These are phyloP conservation scores for Protaetia brevitarsis DNA, from an alignment of 1,140 invertebrate genomes.

Conservation along the genomic window DNA sequence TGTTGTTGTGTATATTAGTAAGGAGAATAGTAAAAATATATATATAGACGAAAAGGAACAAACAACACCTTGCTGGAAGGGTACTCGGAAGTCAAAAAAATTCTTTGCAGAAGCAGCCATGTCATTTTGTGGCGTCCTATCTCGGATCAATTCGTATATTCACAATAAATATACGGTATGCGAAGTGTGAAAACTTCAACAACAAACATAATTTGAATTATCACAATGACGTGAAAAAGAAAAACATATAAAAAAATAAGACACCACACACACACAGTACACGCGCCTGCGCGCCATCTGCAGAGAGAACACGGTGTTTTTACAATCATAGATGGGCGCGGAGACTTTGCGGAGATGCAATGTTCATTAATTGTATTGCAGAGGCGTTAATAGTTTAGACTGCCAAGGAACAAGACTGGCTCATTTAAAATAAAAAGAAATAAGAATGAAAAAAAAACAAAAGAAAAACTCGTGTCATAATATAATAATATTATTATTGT, in stretches of 20 bases:
- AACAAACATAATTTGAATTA: too few relatives aligned
- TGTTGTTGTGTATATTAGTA: neutral
- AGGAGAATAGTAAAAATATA: neutral
- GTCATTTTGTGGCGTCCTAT: constrained; percentile 2
- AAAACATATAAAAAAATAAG: neutral
- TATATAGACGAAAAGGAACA: neutral
- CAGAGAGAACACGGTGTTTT: constrained; percentile 18
- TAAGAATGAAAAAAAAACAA: neutral
- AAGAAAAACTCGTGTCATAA: constrained; percentile 39
- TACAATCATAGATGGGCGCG: constrained; percentile 28
- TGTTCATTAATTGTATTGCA: too few relatives aligned
- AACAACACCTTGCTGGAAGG: constrained; percentile 43
- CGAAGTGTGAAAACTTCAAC: too few relatives aligned
- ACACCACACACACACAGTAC: neutral
- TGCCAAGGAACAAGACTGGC: constrained; percentile 41
- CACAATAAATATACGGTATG: neutral
- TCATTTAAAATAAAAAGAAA: constrained; percentile 37
- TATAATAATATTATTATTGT: constrained; percentile 40
- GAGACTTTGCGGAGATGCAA: constrained; percentile 41
- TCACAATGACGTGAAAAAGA: too few relatives aligned
- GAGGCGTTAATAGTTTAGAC: constrained; percentile 34
- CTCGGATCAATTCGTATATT: neutral
- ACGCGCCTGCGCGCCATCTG: neutral
- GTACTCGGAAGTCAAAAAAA: constrained; percentile 34
- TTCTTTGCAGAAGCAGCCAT: constrained; percentile 7